Base-by-base conservation (phyloP, 2,113 vertebrate species). In the Scolopax mira region DNA sequence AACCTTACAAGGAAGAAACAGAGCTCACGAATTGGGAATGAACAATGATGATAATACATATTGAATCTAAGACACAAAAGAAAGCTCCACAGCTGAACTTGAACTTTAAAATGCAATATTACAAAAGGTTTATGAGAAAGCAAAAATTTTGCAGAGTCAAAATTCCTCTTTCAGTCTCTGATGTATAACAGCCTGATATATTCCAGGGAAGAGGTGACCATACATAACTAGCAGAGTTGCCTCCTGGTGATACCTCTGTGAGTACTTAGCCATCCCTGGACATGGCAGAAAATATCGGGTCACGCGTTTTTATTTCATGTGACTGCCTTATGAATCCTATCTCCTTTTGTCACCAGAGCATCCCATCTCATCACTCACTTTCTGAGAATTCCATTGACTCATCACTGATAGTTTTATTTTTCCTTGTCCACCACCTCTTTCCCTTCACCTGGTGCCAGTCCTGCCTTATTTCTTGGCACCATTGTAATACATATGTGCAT, bases 321-420 rank as follows among this genome's bases (percentile, higher is more conserved):
- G 69, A 67, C 55, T 67, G 67, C 64, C 25, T 79, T 74, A 0
- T 88, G 88, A 93, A 49, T 90, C 61, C 51, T 27, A 31, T 86
- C 39, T 90, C 60, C 14, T 90, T 28, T 74, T 84, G 69, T 78
- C 49, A 89, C 73, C n/a, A 87, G 17, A 66, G 18, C 55, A 78
- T 67, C 66, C 13, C 64, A 31, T 72, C 61, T 18, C 37, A 69
- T 28, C 3, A 0, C 52, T 77, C 1, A 0, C n/a, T 87, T 92
- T 92, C 92, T 93, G 79, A 87, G 93, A 89, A 93, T 18, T 62
- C 11, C 18, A 3, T 88, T 84, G 79, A 89, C 57, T 93, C 69
- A 61, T 35, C 61, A 17, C 54, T 79, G 15, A 24, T 17, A 28
- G 39, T 35, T 81, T 84, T 90, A n/a, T 75, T 95, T 84, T 33